phyloP scores from a whole-genome alignment of 2,797 vertebrate species.

The Typhlichthys eigenmanni region DNA sequence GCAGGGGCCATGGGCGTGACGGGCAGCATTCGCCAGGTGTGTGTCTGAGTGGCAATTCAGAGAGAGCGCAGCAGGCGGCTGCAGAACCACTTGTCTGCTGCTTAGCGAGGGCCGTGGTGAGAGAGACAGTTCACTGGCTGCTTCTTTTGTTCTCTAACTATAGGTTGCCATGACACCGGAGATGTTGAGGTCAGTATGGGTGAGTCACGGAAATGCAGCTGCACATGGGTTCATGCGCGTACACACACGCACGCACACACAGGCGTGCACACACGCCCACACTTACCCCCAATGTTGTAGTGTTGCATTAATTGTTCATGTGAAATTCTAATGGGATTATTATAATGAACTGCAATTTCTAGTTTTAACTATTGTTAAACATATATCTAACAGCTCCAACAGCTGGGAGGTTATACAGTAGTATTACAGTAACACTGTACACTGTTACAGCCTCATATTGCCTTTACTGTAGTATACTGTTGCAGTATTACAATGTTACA shows the following conservation, averaged over 20 bases:
- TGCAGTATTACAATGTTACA: too few species aligned
- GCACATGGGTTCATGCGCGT: neutral
- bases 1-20: conserved; percentile 38
- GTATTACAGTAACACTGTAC: neutral
- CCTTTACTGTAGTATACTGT: neutral
- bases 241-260: neutral
- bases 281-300: too few species aligned
- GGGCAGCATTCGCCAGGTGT: conserved; percentile 49
- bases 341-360: too few species aligned
- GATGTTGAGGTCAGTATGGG: conserved; percentile 3
- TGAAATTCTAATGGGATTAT: too few species aligned
- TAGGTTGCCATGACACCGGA: conserved; percentile 28
- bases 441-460: neutral
- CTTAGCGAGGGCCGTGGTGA: conserved; percentile 45
- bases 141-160: conserved; percentile 30
- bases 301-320: too few species aligned
- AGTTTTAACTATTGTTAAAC: too few species aligned
- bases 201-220: neutral
- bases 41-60: conserved; percentile 45
- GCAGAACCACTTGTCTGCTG: conserved; percentile 53
- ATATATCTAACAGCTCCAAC: too few species aligned
- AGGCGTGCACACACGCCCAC: neutral
- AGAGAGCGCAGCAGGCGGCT: conserved; percentile 42
- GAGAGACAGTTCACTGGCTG: conserved; percentile 26
- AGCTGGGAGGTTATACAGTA: too few species aligned